These are phyloP conservation scores for Stictonetta naevosa DNA, from an alignment of 2,113 vertebrate genomes.

Conservation along the genomic window DNA sequence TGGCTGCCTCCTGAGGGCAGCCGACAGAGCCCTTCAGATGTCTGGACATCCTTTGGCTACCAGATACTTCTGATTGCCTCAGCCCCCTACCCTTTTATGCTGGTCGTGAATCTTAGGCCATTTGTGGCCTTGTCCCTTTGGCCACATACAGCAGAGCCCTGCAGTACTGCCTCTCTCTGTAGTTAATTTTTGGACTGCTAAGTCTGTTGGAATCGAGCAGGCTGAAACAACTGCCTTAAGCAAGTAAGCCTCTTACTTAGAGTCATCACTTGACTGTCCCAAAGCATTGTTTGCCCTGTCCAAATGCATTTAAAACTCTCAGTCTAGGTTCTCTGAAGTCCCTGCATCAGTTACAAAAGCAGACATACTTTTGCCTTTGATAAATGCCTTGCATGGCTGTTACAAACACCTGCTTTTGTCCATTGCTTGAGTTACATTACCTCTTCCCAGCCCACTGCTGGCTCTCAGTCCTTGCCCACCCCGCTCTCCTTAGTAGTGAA, in stretches of 20 bases:
- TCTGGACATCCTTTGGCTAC: background rate
- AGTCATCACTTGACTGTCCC: background rate
- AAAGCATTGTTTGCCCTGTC: background rate
- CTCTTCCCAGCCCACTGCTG: background rate
- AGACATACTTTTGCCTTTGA: background rate
- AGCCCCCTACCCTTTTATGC: background rate
- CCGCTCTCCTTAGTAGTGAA: background rate
- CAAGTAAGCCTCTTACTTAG: background rate
- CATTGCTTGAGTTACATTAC: background rate
- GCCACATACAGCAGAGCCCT: background rate
- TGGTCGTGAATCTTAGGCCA: background rate
- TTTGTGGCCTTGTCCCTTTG: background rate
- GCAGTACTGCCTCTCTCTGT: background rate
- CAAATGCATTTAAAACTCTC: background rate
- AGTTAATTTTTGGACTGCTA: background rate
- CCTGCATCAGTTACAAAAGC: background rate
- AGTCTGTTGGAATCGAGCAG: background rate
- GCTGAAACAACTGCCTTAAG: background rate
- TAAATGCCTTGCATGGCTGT: background rate
- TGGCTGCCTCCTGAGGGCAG: background rate
- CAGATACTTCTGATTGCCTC: background rate
- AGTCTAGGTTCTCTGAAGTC: background rate
- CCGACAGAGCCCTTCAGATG: background rate
- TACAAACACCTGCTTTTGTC: background rate
- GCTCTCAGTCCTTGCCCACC: background rate